These are phyloP conservation scores for Acanthosepion pharaonis DNA, from an alignment of 2,888 invertebrate genomes.

Conservation along the genomic window DNA sequence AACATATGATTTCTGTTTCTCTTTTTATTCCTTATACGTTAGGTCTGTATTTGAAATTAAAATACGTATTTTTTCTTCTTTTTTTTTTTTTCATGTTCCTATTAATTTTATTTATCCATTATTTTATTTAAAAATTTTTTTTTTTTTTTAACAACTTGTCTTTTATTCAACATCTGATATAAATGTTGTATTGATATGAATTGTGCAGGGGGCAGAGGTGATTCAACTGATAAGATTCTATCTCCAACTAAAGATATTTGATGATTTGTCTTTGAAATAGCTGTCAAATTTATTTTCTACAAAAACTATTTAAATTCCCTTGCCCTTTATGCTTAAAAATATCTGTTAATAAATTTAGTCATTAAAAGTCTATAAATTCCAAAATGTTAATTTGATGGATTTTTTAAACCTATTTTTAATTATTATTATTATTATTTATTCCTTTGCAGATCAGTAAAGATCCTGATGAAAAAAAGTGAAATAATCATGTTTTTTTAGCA, in stretches of 20 bases:
- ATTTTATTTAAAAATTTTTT: neutral
- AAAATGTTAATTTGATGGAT: neutral
- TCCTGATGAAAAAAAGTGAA: neutral
- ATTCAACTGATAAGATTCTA: neutral
- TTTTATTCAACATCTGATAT: neutral
- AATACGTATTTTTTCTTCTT: neutral
- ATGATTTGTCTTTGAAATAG: neutral
- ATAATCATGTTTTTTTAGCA: neutral
- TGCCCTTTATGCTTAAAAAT: neutral
- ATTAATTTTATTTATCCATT: neutral
- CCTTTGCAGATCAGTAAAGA: neutral
- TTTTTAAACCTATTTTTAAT: neutral
- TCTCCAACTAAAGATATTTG: neutral
- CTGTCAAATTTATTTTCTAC: neutral
- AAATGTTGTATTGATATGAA: neutral
- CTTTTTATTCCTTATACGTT: neutral
- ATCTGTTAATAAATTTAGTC: neutral
- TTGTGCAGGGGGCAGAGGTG: neutral
- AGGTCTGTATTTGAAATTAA: neutral
- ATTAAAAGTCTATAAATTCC: neutral
- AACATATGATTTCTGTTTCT: neutral
- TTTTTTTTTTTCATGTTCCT: neutral
- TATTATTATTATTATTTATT: neutral
- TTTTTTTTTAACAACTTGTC: neutral
- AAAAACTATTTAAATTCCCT: neutral